Evolutionary conservation across 2,888 invertebrate species (phyloP), one percentile per base, ranked within the genome.

Genomic region (Catonia carolina): DNA sequence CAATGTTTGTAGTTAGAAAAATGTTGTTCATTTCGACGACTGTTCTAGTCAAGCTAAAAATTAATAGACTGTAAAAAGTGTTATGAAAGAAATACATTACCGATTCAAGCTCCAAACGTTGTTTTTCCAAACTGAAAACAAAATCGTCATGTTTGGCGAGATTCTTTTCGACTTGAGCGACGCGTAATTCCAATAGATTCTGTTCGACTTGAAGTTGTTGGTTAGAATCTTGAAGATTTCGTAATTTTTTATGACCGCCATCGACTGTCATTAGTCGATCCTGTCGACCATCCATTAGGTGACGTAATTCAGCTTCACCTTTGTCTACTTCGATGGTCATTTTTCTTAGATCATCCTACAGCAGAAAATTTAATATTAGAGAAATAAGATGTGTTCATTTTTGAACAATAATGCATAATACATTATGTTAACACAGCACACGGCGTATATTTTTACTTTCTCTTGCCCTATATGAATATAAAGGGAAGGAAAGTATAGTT

Each of bases 101-200:
- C 64, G 83, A 80, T 66, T 86, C 83, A 6, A 89, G 75, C 66
- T 85, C 80, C 51, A 86, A 70, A 22, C 82, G 78, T 67, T 85
- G 84, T 69, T 80, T 83, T 64, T 86, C 83, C 53, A 87, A 71
- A 60, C 78, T 78, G 69, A 80, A 85, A n/a, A 84, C 81, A 64
- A 78, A 75, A 66, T 81, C 78, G 48, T 81, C 81, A 61, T 85
- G 79, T 54, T 78, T 79, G 1, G 77, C 74, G 48, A 85, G 75
- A 4, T 83, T 79, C 50, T 80, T 79, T 59, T 82, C 78, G 27
- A 84, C 78, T 67, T 87, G 84, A 50, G 78, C 78, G 6, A 83
- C 80, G 20, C 81, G 78, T 67, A 89, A 77, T 58, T 81, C 75
- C 64, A 86, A 66, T 51, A 66, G 35, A 50, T 61, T 61, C n/a